These are phyloP conservation scores for Danio kyathit DNA, from an alignment of 2,797 vertebrate genomes.

Conservation along the genomic window DNA sequence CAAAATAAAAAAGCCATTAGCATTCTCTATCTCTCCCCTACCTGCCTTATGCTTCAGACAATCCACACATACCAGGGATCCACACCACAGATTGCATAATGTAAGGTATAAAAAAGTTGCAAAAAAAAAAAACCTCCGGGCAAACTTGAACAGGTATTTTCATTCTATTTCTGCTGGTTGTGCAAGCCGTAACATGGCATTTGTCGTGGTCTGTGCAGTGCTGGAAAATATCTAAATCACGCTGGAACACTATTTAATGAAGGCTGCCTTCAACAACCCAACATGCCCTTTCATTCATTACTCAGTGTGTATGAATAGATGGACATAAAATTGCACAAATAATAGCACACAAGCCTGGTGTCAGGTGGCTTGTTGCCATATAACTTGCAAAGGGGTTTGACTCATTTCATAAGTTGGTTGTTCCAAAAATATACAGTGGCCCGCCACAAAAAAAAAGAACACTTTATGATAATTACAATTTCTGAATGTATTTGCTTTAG, in stretches of 20 bases:
- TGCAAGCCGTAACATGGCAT: conserved; percentile 55
- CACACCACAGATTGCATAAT: conserved; percentile 45
- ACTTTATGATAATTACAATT: background rate
- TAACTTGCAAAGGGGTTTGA: conserved; percentile 60
- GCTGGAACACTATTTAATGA: conserved; percentile 56
- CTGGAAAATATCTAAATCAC: conserved; percentile 63
- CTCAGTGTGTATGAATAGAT: conserved; percentile 79
- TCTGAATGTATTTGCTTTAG: background rate
- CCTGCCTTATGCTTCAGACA: conserved; percentile 55
- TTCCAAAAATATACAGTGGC: conserved; percentile 38
- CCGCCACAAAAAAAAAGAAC: conserved; percentile 6
- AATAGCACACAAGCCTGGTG: conserved; percentile 57
- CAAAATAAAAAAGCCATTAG: conserved; percentile 70
- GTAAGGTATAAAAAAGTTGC: conserved; percentile 10
- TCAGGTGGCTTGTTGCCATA: conserved; percentile 60
- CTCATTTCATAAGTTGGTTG: conserved; percentile 62
- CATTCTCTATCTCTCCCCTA: conserved; percentile 64
- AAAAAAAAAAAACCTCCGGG: conserved; percentile 41
- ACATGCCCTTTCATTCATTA: conserved; percentile 74
- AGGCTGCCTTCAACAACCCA: conserved; percentile 57
- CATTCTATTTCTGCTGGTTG: conserved; percentile 46
- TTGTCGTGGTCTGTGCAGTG: conserved; percentile 58
- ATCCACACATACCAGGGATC: conserved; percentile 44
- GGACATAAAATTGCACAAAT: conserved; percentile 67
- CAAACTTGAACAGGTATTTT: conserved; percentile 55